These are phyloP conservation scores for Coregonus ussuriensis DNA, from an alignment of 2,797 vertebrate genomes.

Conservation along the genomic window DNA sequence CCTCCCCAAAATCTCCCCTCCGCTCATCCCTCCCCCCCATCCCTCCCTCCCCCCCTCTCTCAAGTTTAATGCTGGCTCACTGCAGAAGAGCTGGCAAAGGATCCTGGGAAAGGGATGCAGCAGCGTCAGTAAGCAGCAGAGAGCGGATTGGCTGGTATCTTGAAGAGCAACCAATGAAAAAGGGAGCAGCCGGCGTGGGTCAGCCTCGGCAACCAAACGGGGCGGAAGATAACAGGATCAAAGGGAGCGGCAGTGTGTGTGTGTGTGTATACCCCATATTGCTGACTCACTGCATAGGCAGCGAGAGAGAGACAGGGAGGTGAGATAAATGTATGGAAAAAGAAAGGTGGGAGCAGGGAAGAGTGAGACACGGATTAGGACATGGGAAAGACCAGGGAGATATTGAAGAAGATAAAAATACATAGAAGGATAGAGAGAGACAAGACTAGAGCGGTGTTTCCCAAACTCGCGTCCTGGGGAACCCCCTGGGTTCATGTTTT, in stretches of 20 bases:
- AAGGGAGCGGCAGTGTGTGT: conserved; percentile 11
- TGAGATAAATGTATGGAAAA: background rate
- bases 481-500: too few species aligned
- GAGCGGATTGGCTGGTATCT: conserved; percentile 57
- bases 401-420: background rate
- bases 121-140: conserved; percentile 76
- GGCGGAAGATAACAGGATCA: conserved; percentile 40
- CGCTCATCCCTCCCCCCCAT: too few species aligned
- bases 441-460: too few species aligned
- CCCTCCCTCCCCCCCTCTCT: background rate
- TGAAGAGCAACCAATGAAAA: conserved; percentile 7
- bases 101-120: conserved; percentile 84
- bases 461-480: too few species aligned
- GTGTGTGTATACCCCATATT: conserved; percentile 25
- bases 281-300: conserved; percentile 60
- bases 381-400: background rate
- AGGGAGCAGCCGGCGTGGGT: conserved; percentile 15
- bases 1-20: too few species aligned
- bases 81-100: conserved; percentile 83
- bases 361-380: background rate
- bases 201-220: too few species aligned
- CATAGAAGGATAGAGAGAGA: background rate
- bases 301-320: background rate
- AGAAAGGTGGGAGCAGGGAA: background rate
- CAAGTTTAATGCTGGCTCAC: conserved; percentile 84